Conservation (phyloP, 2,888 invertebrate species). For the Griposia aprilina region DNA sequence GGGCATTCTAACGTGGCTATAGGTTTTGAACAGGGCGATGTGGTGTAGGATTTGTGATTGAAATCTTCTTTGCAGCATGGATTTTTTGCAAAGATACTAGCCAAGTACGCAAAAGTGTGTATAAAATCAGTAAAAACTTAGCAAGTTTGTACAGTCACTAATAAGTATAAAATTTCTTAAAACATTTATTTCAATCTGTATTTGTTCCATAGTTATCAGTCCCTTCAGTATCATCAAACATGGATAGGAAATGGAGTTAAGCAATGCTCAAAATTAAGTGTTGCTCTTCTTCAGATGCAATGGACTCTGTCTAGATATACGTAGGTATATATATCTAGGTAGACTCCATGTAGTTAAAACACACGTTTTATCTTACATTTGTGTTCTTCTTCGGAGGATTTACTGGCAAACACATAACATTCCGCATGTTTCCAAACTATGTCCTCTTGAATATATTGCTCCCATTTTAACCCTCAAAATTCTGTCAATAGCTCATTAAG, state of each 20-base stretch:
- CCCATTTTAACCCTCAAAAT: conserved; percentile 53
- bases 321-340: background rate
- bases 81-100: background rate
- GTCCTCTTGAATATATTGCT: conserved; percentile 29
- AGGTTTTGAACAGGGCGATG: background rate
- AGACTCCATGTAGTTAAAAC: no score
- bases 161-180: no score
- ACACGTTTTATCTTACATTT: no score
- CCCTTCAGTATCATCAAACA: background rate
- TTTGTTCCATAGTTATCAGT: no score
- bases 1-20: background rate
- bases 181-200: no score
- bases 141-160: background rate
- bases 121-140: background rate
- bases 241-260: background rate
- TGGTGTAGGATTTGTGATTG: conserved; percentile 1
- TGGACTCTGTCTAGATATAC: background rate
- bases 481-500: conserved; percentile 84
- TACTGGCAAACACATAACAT: background rate
- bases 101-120: no score
- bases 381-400: background rate
- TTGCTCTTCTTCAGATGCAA: background rate
- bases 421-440: conserved; percentile 14
- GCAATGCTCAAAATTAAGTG: background rate
- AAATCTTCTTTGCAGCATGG: conserved; percentile 4